These are phyloP conservation scores for Agelas oroides DNA, from an alignment of 37 sponge, comb jelly and placozoan genomes.

Conservation along the genomic window DNA sequence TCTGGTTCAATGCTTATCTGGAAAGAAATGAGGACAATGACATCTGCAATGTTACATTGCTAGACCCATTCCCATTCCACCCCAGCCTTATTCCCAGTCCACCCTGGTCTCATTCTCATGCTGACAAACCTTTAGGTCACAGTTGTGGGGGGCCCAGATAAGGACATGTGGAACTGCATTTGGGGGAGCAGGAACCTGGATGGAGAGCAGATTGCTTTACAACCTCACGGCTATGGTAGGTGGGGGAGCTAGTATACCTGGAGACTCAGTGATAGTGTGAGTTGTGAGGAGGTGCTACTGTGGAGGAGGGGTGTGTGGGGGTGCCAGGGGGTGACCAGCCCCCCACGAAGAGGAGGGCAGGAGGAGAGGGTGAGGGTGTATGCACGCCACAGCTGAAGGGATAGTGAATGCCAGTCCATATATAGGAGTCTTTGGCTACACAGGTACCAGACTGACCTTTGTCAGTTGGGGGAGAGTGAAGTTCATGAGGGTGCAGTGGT, in stretches of 20 bases:
- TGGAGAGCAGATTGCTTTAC: neutral
- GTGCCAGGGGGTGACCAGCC: conserved; percentile 46
- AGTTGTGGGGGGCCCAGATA: conserved; percentile 21
- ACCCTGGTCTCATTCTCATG: too few species aligned
- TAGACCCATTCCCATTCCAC: too few species aligned
- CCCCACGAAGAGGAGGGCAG: conserved; percentile 29
- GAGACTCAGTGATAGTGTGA: conserved; percentile 9
- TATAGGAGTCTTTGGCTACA: too few species aligned
- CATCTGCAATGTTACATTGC: too few species aligned
- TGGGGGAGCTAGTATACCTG: neutral
- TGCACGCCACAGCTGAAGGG: conserved; percentile 20
- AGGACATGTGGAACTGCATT: conserved; percentile 1
- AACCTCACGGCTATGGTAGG: neutral
- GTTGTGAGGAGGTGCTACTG: neutral
- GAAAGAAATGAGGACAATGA: neutral
- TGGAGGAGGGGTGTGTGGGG: conserved; percentile 41
- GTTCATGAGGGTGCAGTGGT: conserved; percentile 39
- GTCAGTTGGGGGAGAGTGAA: conserved; percentile 34
- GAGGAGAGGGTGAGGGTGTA: conserved; percentile 7
- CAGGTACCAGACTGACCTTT: conserved; percentile 14
- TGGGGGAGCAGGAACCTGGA: conserved; percentile 11
- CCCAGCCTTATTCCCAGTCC: too few species aligned
- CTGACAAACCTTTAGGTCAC: neutral
- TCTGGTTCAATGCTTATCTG: too few species aligned
- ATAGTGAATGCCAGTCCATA: too few species aligned